Percentiles rank a stretch among this genome's conserved stretches.
These are phyloP conservation scores for Caenorhabditis sp. DNA, from an alignment of 2,888 invertebrate species.

Conservation along the genomic window DNA sequence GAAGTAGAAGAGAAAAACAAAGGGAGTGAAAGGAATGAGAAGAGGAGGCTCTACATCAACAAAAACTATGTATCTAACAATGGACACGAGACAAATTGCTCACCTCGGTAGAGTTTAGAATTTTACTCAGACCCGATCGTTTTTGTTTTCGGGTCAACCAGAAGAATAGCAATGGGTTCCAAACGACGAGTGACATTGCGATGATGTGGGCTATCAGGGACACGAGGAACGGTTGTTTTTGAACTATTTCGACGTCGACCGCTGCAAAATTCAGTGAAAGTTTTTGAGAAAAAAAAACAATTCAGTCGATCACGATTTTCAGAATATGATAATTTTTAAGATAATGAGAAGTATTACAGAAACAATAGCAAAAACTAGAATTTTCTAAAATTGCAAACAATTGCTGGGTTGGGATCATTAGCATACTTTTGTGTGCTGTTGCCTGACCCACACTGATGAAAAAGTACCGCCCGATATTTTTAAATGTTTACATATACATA, in stretches of 20 bases:
- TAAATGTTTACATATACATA: no score
- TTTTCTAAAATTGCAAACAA: no score
- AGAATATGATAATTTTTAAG: no score
- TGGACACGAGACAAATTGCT: no score
- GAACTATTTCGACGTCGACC: slow-evolving; percentile 58
- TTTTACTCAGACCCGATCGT: slow-evolving; percentile 59
- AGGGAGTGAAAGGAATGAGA: not conserved
- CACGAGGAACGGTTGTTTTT: slow-evolving; percentile 66
- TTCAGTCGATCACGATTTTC: no score
- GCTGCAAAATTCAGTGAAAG: slow-evolving; percentile 57
- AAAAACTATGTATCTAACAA: not conserved
- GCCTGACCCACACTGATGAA: no score
- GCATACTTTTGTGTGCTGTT: no score
- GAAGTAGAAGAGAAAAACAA: slow-evolving; percentile 1
- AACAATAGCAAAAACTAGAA: no score
- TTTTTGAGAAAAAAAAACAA: not conserved
- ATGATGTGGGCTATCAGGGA: slow-evolving; percentile 66
- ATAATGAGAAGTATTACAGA: no score
- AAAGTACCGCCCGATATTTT: no score
- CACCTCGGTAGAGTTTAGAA: slow-evolving; percentile 66
- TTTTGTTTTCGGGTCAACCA: slow-evolving; percentile 71
- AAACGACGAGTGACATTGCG: slow-evolving; percentile 69
- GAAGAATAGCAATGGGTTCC: slow-evolving; percentile 70
- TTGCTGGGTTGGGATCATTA: no score
- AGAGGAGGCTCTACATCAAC: not conserved